Conservation (phyloP, 2,888 invertebrate genomes). For the Tipula helvola region DNA sequence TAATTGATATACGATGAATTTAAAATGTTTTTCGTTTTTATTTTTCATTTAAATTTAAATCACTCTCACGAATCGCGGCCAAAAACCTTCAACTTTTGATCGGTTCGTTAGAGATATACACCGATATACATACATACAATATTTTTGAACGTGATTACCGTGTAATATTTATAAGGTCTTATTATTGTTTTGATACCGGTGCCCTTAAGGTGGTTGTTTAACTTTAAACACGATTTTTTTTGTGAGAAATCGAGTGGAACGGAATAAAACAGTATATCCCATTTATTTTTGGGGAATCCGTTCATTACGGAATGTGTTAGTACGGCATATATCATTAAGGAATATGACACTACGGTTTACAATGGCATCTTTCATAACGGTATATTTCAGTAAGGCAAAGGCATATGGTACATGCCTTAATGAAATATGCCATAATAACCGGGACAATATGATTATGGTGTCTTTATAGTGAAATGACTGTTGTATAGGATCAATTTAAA, state of each 20-base stretch:
- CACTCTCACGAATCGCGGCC: constrained; percentile 4
- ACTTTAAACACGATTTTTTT: background rate
- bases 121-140: too few species aligned
- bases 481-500: too few species aligned
- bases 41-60: background rate
- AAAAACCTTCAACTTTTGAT: background rate
- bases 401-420: too few species aligned
- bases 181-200: background rate
- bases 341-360: too few species aligned
- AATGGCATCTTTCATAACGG: too few species aligned
- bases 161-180: background rate
- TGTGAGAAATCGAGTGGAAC: background rate
- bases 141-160: background rate
- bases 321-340: too few species aligned
- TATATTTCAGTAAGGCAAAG: too few species aligned
- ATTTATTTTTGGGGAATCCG: background rate
- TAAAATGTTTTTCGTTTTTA: background rate
- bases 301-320: too few species aligned
- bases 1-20: background rate
- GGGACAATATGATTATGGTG: too few species aligned
- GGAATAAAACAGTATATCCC: background rate
- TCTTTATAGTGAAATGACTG: too few species aligned
- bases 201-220: background rate
- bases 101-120: background rate
- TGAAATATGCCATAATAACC: too few species aligned